phyloP scores from a whole-genome alignment of 2,888 invertebrate genomes.

The Congeria kusceri region DNA sequence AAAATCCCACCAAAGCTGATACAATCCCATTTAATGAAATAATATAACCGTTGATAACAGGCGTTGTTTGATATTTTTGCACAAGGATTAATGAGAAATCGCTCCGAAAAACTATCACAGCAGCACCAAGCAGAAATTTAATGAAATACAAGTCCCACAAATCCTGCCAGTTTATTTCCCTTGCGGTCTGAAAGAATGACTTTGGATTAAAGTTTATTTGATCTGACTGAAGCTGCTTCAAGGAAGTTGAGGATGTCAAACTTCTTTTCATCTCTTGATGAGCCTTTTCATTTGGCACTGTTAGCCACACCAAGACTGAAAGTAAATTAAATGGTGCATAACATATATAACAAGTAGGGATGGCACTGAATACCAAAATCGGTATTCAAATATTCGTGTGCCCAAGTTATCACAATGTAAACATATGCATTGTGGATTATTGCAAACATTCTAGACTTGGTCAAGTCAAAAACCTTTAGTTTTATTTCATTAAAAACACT shows the following conservation, averaged over 20 bases:
- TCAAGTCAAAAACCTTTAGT: no score
- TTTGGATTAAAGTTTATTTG: slow-evolving; percentile 69
- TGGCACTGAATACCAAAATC: no score
- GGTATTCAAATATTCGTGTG: no score
- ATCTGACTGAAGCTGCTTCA: slow-evolving; percentile 63
- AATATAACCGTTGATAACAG: slow-evolving; percentile 81
- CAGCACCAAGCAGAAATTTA: slow-evolving; percentile 83
- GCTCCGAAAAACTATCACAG: slow-evolving; percentile 82
- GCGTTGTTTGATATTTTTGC: slow-evolving; percentile 78
- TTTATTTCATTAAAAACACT: no score
- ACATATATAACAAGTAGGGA: no score
- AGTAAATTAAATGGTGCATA: no score
- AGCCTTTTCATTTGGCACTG: slow-evolving; percentile 12
- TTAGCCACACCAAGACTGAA: slow-evolving; percentile 66
- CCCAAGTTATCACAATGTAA: no score
- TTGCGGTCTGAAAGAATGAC: slow-evolving; percentile 69
- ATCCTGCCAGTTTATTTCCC: slow-evolving; percentile 76
- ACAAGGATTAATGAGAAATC: slow-evolving; percentile 81
- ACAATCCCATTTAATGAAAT: slow-evolving; percentile 82
- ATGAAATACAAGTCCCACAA: slow-evolving; percentile 84
- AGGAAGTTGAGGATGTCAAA: slow-evolving; percentile 57
- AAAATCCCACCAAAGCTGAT: slow-evolving; percentile 80
- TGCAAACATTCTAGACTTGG: no score
- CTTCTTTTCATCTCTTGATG: slow-evolving; percentile 25
- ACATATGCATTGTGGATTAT: no score